Conservation (phyloP, 2,113 vertebrate species). For the Eonycteris spelaea region DNA sequence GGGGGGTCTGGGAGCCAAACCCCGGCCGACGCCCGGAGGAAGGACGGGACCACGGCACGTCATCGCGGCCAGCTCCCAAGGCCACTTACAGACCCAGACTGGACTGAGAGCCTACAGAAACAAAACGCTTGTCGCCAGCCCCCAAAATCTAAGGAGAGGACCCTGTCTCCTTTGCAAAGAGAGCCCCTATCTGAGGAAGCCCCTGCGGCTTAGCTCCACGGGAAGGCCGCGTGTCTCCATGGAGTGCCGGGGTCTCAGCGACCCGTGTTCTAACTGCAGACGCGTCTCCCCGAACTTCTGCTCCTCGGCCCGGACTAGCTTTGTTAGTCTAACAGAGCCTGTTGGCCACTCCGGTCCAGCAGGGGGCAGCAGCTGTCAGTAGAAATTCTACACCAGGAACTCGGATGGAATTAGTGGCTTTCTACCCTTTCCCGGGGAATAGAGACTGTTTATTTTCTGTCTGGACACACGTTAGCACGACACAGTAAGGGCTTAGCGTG, state of each 20-base stretch:
- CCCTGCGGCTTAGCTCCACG: background rate
- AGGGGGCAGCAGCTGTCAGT: conserved; percentile 51
- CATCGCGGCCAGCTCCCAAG: rapidly evolving
- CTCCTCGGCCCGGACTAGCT: background rate
- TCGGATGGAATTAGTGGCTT: no score
- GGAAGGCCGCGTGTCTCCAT: background rate
- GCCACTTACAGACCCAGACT: background rate
- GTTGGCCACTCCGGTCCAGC: background rate
- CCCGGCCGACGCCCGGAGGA: background rate
- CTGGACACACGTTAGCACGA: background rate
- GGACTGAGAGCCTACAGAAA: background rate
- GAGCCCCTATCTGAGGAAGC: background rate
- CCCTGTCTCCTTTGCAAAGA: background rate
- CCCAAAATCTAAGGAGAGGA: background rate
- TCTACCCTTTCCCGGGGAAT: background rate
- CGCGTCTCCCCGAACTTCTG: background rate
- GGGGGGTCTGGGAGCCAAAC: background rate
- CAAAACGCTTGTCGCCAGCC: background rate
- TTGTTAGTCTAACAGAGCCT: background rate
- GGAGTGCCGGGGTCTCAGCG: rapidly evolving
- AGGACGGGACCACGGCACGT: background rate
- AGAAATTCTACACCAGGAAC: background rate
- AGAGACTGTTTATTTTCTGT: background rate
- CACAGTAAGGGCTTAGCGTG: background rate
- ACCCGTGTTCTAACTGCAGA: background rate